Conservation (phyloP, 1,140 invertebrate species). For the Diorhabda sublineata region DNA sequence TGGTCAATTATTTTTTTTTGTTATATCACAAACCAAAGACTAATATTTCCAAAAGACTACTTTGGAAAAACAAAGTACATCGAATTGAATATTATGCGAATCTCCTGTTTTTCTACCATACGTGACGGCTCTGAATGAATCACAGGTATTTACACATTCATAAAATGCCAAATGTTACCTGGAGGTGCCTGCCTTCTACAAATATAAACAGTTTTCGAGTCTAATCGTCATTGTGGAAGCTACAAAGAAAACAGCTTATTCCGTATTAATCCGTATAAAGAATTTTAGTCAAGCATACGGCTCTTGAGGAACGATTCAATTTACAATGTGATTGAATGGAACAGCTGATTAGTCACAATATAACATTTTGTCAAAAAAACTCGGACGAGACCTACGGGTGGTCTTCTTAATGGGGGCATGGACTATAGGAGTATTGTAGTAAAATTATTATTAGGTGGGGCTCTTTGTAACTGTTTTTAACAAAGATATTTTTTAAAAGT, state of each 20-base stretch:
- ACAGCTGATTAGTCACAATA: not conserved
- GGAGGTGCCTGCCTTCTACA: constrained; percentile 1
- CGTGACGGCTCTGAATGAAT: not conserved
- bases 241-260: constrained; percentile 2
- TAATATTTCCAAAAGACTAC: too few species aligned
- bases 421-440: not conserved
- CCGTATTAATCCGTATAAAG: constrained; percentile 2
- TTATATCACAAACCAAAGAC: too few species aligned
- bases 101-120: too few species aligned
- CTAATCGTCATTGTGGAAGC: not conserved
- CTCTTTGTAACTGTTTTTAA: not conserved
- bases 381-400: not conserved
- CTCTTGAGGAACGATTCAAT: constrained; percentile 1
- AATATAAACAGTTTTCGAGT: constrained; percentile 2
- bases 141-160: not conserved
- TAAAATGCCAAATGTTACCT: not conserved
- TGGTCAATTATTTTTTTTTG: too few species aligned
- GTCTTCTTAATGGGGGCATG: not conserved
- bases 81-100: too few species aligned
- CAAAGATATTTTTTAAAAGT: too few species aligned
- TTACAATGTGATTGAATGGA: not conserved
- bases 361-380: constrained; percentile 3
- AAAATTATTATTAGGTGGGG: not conserved
- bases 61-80: too few species aligned
- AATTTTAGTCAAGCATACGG: not conserved